These are phyloP conservation scores for Platygyra sinensis DNA, from an alignment of 64 coral and sea anemone genomes.

Conservation along the genomic window DNA sequence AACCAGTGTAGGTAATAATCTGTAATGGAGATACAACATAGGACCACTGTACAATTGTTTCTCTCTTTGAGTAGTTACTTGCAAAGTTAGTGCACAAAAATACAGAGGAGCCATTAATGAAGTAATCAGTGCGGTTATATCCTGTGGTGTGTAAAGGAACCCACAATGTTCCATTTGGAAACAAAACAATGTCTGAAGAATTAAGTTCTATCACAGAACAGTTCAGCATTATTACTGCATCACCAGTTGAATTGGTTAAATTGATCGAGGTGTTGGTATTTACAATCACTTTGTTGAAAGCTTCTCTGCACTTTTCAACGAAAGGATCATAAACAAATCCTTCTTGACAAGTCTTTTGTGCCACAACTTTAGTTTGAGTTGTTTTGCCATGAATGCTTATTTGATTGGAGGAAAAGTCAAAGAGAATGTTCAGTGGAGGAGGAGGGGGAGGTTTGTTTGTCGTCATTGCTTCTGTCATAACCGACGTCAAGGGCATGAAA, in stretches of 20 bases:
- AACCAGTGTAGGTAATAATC: slow-evolving; percentile 57
- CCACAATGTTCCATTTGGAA: slow-evolving; percentile 9
- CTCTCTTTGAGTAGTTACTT: background rate
- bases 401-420: background rate
- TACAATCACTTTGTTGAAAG: too few species aligned
- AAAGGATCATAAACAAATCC: slow-evolving; percentile 14
- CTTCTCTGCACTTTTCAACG: background rate
- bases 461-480: background rate
- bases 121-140: background rate
- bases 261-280: background rate
- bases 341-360: background rate
- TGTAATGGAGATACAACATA: slow-evolving; percentile 24
- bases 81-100: background rate
- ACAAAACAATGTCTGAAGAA: too few species aligned
- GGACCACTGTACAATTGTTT: background rate
- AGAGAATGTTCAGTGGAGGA: background rate
- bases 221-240: background rate
- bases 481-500: too few species aligned
- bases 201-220: background rate
- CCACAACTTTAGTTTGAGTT: background rate
- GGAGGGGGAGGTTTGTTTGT: background rate
- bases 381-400: background rate
- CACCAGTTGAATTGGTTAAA: background rate
- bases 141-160: background rate
- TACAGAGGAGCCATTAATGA: background rate